Conservation (phyloP, 2,888 invertebrate species). For the Machimus rusticus region DNA sequence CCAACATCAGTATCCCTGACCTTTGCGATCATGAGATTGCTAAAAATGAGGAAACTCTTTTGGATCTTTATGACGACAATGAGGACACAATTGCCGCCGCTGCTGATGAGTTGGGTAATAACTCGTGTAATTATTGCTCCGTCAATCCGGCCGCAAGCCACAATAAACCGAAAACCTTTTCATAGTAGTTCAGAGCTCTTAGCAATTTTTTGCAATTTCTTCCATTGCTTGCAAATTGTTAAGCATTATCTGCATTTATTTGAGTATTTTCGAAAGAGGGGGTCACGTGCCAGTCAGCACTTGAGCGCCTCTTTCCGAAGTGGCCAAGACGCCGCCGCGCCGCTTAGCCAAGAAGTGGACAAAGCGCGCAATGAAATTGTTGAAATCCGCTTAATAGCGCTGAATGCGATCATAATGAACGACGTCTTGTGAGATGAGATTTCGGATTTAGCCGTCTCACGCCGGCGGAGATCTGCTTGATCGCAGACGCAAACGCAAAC, state of each 20-base stretch:
- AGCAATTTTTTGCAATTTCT: background rate
- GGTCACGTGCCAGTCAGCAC: background rate
- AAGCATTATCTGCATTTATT: background rate
- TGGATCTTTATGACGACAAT: background rate
- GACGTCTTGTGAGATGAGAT: background rate
- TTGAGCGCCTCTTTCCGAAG: background rate
- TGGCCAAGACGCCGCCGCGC: background rate
- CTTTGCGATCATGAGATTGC: background rate
- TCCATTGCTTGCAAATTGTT: background rate
- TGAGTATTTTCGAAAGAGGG: background rate
- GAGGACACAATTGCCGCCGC: background rate
- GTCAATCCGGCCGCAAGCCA: background rate
- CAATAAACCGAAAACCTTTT: background rate
- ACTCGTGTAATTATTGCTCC: background rate
- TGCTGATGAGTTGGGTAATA: background rate
- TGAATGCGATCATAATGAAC: background rate
- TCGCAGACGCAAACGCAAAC: background rate
- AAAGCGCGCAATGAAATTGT: background rate
- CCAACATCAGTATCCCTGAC: background rate
- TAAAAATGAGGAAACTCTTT: background rate
- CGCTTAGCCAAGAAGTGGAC: background rate
- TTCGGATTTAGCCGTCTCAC: background rate
- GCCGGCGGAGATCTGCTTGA: background rate
- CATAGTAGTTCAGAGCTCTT: background rate
- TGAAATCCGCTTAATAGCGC: background rate